Evolutionary conservation across 2,797 vertebrate genomes (phyloP).

Genomic region (Brotula barbata): DNA sequence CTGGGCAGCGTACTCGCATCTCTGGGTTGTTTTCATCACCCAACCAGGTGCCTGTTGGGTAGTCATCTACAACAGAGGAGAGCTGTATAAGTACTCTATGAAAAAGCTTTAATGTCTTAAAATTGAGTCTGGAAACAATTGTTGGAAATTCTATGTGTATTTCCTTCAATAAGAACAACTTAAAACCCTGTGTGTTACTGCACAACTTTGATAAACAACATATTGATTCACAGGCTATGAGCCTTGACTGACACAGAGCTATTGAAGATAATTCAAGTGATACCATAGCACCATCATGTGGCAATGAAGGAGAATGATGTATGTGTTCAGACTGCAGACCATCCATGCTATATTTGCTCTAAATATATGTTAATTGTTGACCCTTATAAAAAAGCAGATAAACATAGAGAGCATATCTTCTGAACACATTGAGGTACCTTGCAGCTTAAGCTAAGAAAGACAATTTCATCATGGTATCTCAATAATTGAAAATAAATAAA

Average conservation of each 20-base stretch:
- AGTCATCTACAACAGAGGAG: constrained; percentile 84
- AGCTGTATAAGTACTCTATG: neutral
- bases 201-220: too few species aligned
- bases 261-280: constrained; percentile 9
- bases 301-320: constrained; percentile 34
- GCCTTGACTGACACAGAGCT: neutral
- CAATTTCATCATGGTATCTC: constrained; percentile 47
- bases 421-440: constrained; percentile 50
- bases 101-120: too few species aligned
- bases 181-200: too few species aligned
- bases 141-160: neutral
- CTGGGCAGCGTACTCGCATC: constrained; percentile 93
- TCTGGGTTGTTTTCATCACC: constrained; percentile 95
- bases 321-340: neutral
- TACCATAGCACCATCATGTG: constrained; percentile 69
- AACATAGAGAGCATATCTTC: constrained; percentile 35
- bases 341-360: constrained; percentile 21
- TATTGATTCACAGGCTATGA: constrained; percentile 21
- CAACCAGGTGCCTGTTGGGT: constrained; percentile 92
- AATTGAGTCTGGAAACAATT: neutral
- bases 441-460: constrained; percentile 46
- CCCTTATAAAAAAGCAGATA: constrained; percentile 33
- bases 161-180: too few species aligned
- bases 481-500: too few species aligned
- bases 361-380: constrained; percentile 34